Base-by-base conservation (phyloP, 2,113 vertebrate species). In the Chamaea fasciata region DNA sequence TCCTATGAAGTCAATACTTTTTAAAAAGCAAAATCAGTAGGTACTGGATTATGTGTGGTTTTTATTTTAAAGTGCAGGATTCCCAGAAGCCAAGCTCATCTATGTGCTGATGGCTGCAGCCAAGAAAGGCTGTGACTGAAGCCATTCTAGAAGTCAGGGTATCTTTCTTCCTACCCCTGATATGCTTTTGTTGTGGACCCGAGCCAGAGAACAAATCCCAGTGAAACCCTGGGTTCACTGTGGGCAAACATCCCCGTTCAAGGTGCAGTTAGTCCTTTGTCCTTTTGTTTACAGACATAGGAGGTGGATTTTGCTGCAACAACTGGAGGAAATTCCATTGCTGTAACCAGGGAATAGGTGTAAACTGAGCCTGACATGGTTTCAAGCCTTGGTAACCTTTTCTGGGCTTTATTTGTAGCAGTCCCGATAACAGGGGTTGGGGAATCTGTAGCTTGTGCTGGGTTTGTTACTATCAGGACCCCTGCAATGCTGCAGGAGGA, bases 401-500 rank as follows among this genome's bases (percentile, higher is more conserved):
- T 35, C 33, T 87, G 42, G 75, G 37, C 52, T 77, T 26, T 42
- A 8, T 93, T 44, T 75, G 27, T 35, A 74, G 67, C 63, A 52
- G 22, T 28, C 31, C 16, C 67, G 19, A 4, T 49, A 27, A 0
- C 37, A 41, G 0, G 28, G 49, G 39, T 50, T 9, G 15, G 77
- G 64, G 31, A 50, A 15, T 30, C 10, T 1, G 2, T 60, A 67
- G n/a, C 47, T 87, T 97, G 98, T 98, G 97, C 59, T 97, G 75
- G 7, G 70, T 91, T 88, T 97, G 95, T 76, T 21, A 95, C 94
- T 49, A 95, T 95, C 8, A 79, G 93, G 64, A 97, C 90, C 92
- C 98, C 98, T 68, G 98, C 98, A 94, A 53, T 96, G 97, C 69
- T 75, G 62, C 23, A 21, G 85, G 98, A 97, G 80, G 98, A 98